Evolutionary conservation across 2,113 vertebrate species (phyloP), one percentile per base, ranked within the genome.

Genomic region (Oryzias curvinotus): DNA sequence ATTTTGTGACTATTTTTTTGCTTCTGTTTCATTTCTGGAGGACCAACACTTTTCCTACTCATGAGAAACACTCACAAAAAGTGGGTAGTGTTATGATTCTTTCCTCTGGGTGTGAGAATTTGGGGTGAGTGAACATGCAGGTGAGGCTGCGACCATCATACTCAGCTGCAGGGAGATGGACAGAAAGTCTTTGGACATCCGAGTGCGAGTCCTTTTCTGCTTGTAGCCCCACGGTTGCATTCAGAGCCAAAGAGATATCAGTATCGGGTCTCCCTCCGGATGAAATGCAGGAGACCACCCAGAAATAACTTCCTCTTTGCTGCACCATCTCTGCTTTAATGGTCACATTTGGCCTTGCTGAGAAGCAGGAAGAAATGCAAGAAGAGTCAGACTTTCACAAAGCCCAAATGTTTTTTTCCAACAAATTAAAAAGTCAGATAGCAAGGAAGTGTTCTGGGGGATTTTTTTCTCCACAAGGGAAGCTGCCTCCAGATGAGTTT

Each of bases 211-310:
- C 7, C 3, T 53, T 51, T 42, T 79, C 23, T 18, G 25, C 68
- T 47, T 62, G 61, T 47, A 65, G 70, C 53, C 74, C 63, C 49
- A 66, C 66, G 21, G 44, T 52, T 3, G 44, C 13, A 59, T 76
- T 57, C 72, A 85, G 70, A 58, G 71, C 78, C 90, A 90, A 81
- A 43, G 75, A 71, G 57, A 91, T 84, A 53, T 84, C 63, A 28
- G 90, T 68, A 26, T 79, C 75, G 46, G 91, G 91, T 75, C 79
- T 85, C 46, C 90, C 91, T 61, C 86, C 87, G 56, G 83, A 77
- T 17, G 89, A 88, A 73, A 65, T 54, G 69, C 91, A 92, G 41
- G 63, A 82, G 81, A 92, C 86, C 77, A 84, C 78, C 80, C 85
- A 82, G 70, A 82, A 71, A 5, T 83, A 80, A 41, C 59, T 68